Base-by-base conservation (phyloP, 2,113 vertebrate species). In the Takifugu flavidus region DNA sequence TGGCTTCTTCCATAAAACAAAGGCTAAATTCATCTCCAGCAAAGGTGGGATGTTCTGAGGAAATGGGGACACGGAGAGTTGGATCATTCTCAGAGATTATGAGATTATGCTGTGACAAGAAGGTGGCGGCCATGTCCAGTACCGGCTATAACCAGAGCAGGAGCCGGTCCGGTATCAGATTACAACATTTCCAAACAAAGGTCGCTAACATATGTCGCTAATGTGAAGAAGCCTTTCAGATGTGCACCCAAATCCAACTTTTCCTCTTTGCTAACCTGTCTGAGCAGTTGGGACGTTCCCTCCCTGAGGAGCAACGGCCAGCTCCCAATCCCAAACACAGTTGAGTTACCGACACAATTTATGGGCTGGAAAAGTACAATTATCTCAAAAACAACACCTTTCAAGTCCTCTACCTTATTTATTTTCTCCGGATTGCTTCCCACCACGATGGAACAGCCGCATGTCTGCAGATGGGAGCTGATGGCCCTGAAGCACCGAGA, bases 401-500 rank as follows among this genome's bases (percentile, higher is more conserved):
- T 72, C 20, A 52, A 56, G 65, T 65, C 43, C 45, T 50, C 56
- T 91, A 99, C 97, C 94, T 98, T 99, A 82, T 99, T 99, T 58
- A 98, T 92, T 93, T 98, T 98, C 72, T 98, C 95, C 66, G 95
- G 91, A 26, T 95, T 98, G 90, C 95, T 98, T 76, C 97, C 97
- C 67, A 99, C 92, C 2, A 99, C 95, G 7, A 99, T 91, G 13
- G 97, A 98, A 72, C 96, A 98, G 84, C 97, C 97, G 57, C 97
- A 99, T 6, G 97, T 99, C 84, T 99, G 96, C 57, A 99, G 85
- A 83, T 99, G 97, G 78, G 97, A 99, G 82, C 95, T 98, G 86
- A 98, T 93, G 58, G 96, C 95, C 86, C 97, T 99, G 84, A 39
- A 85, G 51, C 27, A 78, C 52, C 82, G 27, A 83, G 55, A 83